Evolutionary conservation across 2,113 vertebrate genomes (phyloP), one percentile per base, ranked within the genome.

Genomic region (Raphicerus campestris): DNA sequence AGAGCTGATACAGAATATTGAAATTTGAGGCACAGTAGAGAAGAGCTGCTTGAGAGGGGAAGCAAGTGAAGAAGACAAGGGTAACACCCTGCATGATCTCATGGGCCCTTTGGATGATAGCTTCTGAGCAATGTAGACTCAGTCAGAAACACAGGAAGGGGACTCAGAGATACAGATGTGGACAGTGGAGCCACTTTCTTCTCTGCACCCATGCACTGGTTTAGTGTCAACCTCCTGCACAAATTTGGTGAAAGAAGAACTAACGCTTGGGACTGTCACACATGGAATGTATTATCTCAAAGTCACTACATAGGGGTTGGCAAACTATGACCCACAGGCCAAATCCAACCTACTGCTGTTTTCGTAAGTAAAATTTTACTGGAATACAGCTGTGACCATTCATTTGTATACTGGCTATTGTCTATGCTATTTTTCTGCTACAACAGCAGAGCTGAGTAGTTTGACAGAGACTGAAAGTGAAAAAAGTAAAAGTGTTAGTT

Each of bases 241-340:
- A 70, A 39, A 88, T 17, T 1, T 94, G 51, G 45, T 93, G 7
- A 91, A 70, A 80, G 49, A 90, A 96, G 49, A 94, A 60, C 24
- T 70, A 78, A 61, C 81, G 47, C n/a, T 45, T 17, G 35, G 6
- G 39, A 89, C 26, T 96, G 13, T 80, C 87, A n/a, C 55, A 66
- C 35, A 9, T 60, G 51, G 60, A 87, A 92, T 56, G 22, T 16
- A 73, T 28, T 60, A 47, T 35, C 47, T 89, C 2, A 17, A 93
- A 87, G 49, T 88, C 55, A 81, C 63, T 87, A 81, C 39, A 53
- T 45, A 39, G 58, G 32, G 49, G 49, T 24, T 82, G n/a, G 80
- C 28, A 87, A 89, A 58, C 20, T 78, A 47, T 39, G 83, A 22
- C 7, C 22, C 19, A 28, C 9, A 13, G 20, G 87, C 39, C 39